phyloP scores from a whole-genome alignment of 2,113 vertebrate species.

The Eulacestoma nigropectus region DNA sequence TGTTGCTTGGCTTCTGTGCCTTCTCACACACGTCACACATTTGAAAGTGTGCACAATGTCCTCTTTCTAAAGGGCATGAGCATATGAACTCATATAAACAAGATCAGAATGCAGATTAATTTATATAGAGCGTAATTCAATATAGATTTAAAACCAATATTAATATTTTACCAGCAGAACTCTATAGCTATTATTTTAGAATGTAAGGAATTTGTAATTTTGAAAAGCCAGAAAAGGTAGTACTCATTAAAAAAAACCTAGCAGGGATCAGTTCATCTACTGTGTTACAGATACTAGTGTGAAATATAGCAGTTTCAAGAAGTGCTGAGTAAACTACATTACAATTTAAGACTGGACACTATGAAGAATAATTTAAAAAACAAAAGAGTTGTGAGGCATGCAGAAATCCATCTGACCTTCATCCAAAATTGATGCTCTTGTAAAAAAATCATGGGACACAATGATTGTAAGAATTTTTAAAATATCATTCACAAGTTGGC shows the following conservation, averaged over 20 bases:
- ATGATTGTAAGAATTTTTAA: background rate
- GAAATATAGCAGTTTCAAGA: background rate
- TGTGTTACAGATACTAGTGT: background rate
- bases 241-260: background rate
- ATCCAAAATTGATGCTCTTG: background rate
- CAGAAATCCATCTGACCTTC: background rate
- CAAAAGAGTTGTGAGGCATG: background rate
- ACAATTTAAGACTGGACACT: background rate
- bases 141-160: background rate
- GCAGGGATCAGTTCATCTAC: background rate
- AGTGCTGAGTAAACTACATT: background rate
- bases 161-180: background rate
- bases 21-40: conserved; percentile 66
- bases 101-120: conserved; percentile 51
- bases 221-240: background rate
- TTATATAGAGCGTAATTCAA: background rate
- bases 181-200: background rate
- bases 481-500: background rate
- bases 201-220: background rate
- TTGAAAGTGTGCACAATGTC: conserved; percentile 63
- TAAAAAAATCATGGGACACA: background rate
- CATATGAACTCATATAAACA: conserved; percentile 54
- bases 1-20: conserved; percentile 66
- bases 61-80: conserved; percentile 57
- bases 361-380: background rate